Conservation (phyloP, 2,888 invertebrate species). For the Lithodes maja region DNA sequence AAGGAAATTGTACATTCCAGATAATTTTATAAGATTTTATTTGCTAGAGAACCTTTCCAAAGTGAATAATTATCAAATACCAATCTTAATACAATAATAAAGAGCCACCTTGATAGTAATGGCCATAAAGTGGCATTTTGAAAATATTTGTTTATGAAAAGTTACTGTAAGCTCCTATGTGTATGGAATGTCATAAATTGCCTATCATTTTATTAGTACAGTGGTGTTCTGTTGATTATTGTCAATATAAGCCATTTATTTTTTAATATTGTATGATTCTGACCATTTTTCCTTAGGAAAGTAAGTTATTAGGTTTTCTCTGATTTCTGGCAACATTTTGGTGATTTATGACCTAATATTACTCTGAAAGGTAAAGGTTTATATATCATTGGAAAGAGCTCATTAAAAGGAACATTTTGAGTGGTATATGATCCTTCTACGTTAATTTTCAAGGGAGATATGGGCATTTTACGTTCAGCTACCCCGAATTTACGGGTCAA, state of each 20-base stretch:
- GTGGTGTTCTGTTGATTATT: background rate
- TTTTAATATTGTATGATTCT: background rate
- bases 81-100: too few relatives aligned
- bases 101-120: too few relatives aligned
- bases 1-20: too few relatives aligned
- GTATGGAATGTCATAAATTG: background rate
- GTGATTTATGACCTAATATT: background rate
- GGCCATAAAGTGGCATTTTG: background rate
- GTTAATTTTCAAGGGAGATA: background rate
- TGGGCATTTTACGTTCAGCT: conserved; percentile 5
- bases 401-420: conserved; percentile 28
- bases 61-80: too few relatives aligned
- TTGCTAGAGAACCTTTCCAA: too few relatives aligned
- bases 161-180: background rate
- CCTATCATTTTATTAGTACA: background rate
- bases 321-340: conserved; percentile 1
- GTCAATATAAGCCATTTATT: background rate
- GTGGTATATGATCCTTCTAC: background rate
- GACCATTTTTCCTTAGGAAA: background rate
- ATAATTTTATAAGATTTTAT: too few relatives aligned
- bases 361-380: background rate
- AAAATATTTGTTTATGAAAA: background rate
- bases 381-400: background rate
- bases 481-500: background rate
- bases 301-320: background rate